Conservation (phyloP, 2,797 vertebrate genomes). For the Rhinogobio ventralis region DNA sequence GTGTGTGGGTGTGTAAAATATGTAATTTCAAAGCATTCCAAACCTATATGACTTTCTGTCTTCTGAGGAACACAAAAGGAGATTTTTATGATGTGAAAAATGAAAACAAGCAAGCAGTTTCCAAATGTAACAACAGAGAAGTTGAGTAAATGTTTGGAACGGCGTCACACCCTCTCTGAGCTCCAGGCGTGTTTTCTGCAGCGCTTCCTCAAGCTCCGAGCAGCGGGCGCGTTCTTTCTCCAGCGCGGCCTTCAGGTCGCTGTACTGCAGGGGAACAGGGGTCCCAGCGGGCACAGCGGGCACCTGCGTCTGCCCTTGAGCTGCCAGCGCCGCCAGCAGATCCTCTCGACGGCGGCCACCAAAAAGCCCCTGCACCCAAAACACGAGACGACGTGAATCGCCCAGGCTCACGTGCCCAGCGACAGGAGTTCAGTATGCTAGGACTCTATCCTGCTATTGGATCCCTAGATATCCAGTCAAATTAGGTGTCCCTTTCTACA, state of each 20-base stretch:
- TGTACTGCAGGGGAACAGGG: conserved; percentile 96
- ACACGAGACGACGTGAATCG: conserved; percentile 54
- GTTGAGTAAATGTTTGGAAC: background rate
- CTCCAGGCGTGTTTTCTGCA: conserved; percentile 96
- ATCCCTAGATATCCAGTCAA: conserved; percentile 14
- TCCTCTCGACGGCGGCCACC: conserved; percentile 96
- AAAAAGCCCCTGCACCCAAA: conserved; percentile 91
- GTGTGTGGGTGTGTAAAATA: background rate
- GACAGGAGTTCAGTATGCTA: background rate
- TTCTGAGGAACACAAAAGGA: background rate
- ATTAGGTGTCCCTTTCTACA: conserved; percentile 35
- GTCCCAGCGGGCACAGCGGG: conserved; percentile 70
- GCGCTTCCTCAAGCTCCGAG: conserved; percentile 93
- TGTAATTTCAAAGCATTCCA: background rate
- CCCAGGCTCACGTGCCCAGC: conserved; percentile 41
- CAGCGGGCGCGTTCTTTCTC: conserved; percentile 94
- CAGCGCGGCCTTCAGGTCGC: conserved; percentile 93
- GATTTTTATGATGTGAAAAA: background rate
- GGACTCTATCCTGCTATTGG: conserved; percentile 29
- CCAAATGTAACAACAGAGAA: background rate
- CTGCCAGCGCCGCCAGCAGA: conserved; percentile 86
- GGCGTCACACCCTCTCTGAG: conserved; percentile 89
- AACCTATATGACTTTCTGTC: background rate
- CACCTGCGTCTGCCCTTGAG: conserved; percentile 73
- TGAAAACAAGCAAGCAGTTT: background rate